Evolutionary conservation across 2,888 invertebrate species (phyloP), one percentile per base, ranked within the genome.

Genomic region (Netelia inedita): DNA sequence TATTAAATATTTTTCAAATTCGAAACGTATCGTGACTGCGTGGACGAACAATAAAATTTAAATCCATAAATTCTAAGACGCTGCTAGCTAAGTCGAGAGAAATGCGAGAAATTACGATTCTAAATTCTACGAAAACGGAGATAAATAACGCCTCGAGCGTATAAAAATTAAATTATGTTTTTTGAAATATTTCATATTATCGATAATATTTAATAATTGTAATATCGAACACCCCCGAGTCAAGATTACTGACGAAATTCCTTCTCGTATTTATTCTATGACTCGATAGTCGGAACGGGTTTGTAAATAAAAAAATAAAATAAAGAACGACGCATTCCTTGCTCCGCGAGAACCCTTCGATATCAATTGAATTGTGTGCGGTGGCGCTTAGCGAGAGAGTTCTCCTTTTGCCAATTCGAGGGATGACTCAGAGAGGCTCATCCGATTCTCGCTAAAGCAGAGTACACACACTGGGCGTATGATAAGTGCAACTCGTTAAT

Each of bases 291-390:
- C 46, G 16, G 19, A 19, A 57, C n/a, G 57, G 46, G 16, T 11
- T 11, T 19, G 28, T 16, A 28, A 72, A 68, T 14, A 72, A 50
- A 21, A 78, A 79, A 61, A n/a, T n/a, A n/a, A 59, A 16, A 59
- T 46, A 23, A 69, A 46, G 14, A 78, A 16, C 14, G 35, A 53
- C 46, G 59, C 50, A 61, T 28, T 61, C 61, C 10, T 23, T 11
- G 16, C 35, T 28, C 35, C 21, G 23, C 19, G 2, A 14, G 46
- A 43, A 55, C 68, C 68, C 72, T 79, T 75, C 68, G 68, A 69
- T 80, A 80, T 74, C 82, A 85, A 85, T 86, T 82, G 78, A 85
- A 75, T 83, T 76, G 71, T 82, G 79, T 74, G 85, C 66, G 69
- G 59, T 72, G 66, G 68, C 66, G 21, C 46, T 71, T 53, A 68